A percentile compares a stretch with the other conserved stretches of the same genome.
phyloP scores from a whole-genome alignment of 1,140 invertebrate genomes.

The Caenorhabditis tropicalis region DNA sequence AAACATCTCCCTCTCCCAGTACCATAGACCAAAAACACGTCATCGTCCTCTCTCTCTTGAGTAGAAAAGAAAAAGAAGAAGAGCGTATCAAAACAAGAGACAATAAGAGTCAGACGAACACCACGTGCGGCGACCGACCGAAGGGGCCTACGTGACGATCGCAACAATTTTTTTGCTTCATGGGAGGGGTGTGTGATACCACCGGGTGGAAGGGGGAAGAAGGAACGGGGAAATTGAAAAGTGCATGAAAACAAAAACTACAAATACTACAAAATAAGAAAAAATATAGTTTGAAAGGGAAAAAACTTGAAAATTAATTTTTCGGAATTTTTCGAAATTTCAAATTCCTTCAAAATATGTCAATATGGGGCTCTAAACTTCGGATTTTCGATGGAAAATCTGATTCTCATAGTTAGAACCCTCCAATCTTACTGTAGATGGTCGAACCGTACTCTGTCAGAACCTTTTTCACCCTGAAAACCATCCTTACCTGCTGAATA shows the following conservation, averaged over 20 bases:
- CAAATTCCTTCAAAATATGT: too few relatives aligned
- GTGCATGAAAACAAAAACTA: neutral
- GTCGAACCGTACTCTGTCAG: conserved; percentile 3
- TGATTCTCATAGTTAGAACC: too few relatives aligned
- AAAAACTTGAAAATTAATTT: neutral
- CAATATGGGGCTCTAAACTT: too few relatives aligned
- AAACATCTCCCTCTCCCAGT: neutral
- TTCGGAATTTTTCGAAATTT: too few relatives aligned
- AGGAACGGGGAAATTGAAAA: neutral
- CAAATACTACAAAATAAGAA: neutral
- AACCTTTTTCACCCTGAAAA: neutral
- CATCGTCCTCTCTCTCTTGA: neutral
- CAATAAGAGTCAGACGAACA: neutral
- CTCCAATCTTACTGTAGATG: too few relatives aligned
- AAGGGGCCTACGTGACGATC: neutral
- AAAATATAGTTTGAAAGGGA: neutral
- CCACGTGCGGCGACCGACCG: neutral
- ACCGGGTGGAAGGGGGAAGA: neutral
- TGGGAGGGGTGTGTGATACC: neutral
- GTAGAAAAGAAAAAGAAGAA: too few relatives aligned
- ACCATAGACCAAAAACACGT: neutral
- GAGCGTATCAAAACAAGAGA: neutral
- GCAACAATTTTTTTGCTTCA: neutral
- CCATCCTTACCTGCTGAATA: conserved; percentile 10
- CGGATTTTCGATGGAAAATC: too few relatives aligned